Percentiles rank a stretch among this genome's conserved stretches.
Evolutionary conservation across 23 tunicate genomes (phyloP).

Genomic region (Trididemnum miniatum): DNA sequence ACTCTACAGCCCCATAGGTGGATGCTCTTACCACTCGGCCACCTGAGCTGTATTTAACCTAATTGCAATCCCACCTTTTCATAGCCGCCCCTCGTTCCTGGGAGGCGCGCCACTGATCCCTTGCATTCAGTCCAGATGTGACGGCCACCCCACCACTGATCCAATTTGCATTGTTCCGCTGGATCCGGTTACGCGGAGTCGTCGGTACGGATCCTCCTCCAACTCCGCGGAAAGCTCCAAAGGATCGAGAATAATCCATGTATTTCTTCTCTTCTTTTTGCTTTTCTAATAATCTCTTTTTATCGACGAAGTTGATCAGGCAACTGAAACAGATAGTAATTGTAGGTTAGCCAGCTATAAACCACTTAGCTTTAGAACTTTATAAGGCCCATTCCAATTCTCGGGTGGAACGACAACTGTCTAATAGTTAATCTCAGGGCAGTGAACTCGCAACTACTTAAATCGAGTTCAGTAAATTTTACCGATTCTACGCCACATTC

Average conservation of each 20-base stretch:
- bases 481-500: too few relatives aligned
- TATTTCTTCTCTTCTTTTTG: slow-evolving; percentile 19
- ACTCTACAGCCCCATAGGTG: too few relatives aligned
- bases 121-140: slow-evolving; percentile 51
- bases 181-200: slow-evolving; percentile 59
- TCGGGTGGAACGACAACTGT: too few relatives aligned
- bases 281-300: slow-evolving; percentile 67
- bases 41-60: too few relatives aligned
- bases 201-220: slow-evolving; percentile 46
- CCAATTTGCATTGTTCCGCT: slow-evolving; percentile 28
- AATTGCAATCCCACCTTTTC: slow-evolving; percentile 19
- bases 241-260: slow-evolving; percentile 34
- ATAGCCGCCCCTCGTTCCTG: slow-evolving; percentile 46
- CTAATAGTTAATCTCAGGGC: too few relatives aligned
- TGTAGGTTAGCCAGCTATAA: too few relatives aligned
- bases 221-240: slow-evolving; percentile 9
- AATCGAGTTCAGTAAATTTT: too few relatives aligned
- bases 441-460: too few relatives aligned
- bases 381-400: too few relatives aligned
- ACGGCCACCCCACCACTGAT: slow-evolving; percentile 11
- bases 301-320: slow-evolving; percentile 89
- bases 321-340: slow-evolving; percentile 71
- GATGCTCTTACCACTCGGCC: too few relatives aligned
- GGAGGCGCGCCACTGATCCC: slow-evolving; percentile 73
- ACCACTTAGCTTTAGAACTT: too few relatives aligned